Percentiles rank a stretch among this genome's conserved stretches.
Conservation (phyloP, 2,888 invertebrate species). For the Enchytraeus crypticus region DNA sequence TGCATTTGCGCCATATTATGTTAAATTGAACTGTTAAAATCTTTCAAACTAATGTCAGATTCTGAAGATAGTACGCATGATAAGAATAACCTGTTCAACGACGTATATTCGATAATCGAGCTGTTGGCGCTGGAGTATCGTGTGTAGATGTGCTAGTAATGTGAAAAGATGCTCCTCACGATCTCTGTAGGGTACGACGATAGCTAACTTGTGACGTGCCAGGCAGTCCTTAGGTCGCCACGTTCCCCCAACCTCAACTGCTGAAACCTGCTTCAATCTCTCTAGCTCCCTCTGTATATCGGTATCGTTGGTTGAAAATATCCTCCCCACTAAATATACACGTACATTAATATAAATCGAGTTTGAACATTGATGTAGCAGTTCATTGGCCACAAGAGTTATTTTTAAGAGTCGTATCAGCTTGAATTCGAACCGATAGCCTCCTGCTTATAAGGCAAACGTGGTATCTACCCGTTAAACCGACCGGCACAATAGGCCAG, state of each 20-base stretch:
- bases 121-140: slow-evolving; percentile 52
- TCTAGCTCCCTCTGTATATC: slow-evolving; percentile 18
- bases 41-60: not conserved
- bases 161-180: slow-evolving; percentile 50
- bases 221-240: slow-evolving; percentile 35
- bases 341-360: too few relatives aligned
- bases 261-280: slow-evolving; percentile 26
- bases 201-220: slow-evolving; percentile 39
- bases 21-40: not conserved
- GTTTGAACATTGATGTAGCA: too few relatives aligned
- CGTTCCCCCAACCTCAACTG: slow-evolving; percentile 33
- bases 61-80: not conserved
- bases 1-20: too few relatives aligned
- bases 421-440: too few relatives aligned
- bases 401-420: too few relatives aligned
- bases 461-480: too few relatives aligned
- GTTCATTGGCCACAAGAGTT: too few relatives aligned
- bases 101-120: slow-evolving; percentile 53
- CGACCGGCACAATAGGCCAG: too few relatives aligned
- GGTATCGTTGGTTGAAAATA: too few relatives aligned
- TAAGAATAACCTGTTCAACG: slow-evolving; percentile 50
- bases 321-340: too few relatives aligned
- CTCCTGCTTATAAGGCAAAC: too few relatives aligned
- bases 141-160: slow-evolving; percentile 51
- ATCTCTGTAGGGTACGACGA: slow-evolving; percentile 48